phyloP scores from a whole-genome alignment of 92 coral and sea anemone genomes.

The Paragorgia papillata region DNA sequence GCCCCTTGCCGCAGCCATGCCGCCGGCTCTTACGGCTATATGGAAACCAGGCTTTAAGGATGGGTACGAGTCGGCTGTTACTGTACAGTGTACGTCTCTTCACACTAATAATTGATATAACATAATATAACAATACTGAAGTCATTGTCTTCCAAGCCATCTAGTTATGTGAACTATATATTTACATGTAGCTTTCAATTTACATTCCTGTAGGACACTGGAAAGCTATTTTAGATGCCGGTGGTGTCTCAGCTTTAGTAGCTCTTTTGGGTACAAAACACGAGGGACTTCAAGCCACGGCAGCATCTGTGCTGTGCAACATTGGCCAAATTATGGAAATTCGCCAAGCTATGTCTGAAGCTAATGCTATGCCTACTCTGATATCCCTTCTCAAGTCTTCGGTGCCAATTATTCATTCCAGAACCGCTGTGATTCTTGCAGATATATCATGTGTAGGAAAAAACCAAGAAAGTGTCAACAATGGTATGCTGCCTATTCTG shows the following conservation, averaged over 20 bases:
- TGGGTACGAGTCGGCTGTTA: too few species aligned
- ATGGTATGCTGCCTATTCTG: slow-evolving; percentile 57
- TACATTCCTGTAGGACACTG: slow-evolving; percentile 52
- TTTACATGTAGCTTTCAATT: too few species aligned
- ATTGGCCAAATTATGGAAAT: slow-evolving; percentile 79
- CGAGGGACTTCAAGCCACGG: slow-evolving; percentile 77
- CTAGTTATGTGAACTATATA: too few species aligned
- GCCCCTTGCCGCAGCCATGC: too few species aligned
- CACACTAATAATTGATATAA: too few species aligned
- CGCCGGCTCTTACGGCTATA: too few species aligned
- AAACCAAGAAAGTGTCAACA: slow-evolving; percentile 73
- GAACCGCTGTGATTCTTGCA: slow-evolving; percentile 88
- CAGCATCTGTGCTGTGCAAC: slow-evolving; percentile 92
- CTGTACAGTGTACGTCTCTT: too few species aligned
- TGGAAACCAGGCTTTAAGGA: too few species aligned
- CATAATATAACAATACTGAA: too few species aligned
- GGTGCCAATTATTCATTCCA: slow-evolving; percentile 82
- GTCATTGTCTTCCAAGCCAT: too few species aligned
- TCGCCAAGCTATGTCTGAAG: slow-evolving; percentile 74
- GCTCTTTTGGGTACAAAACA: slow-evolving; percentile 70
- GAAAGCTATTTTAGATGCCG: slow-evolving; percentile 82
- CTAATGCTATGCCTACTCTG: slow-evolving; percentile 76
- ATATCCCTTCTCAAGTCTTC: slow-evolving; percentile 71
- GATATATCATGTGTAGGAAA: slow-evolving; percentile 81
- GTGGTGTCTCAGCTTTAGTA: slow-evolving; percentile 85